Conservation (phyloP, 2,113 vertebrate genomes). For the Toxotes jaculatrix region DNA sequence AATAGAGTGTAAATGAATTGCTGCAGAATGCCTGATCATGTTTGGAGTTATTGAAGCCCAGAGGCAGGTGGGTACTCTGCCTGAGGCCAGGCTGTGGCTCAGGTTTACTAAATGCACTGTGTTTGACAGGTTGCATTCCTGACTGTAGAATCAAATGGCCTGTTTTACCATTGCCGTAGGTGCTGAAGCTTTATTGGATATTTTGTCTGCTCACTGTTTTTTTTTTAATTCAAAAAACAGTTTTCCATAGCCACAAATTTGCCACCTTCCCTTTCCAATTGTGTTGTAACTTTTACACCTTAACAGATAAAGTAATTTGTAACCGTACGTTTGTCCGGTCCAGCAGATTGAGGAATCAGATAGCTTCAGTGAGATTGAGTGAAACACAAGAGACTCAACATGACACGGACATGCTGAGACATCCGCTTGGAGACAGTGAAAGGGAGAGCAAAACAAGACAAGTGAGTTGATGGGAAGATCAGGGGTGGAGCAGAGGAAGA, state of each 20-base stretch:
- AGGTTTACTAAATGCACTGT: slow-evolving; percentile 63
- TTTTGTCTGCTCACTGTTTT: slow-evolving; percentile 31
- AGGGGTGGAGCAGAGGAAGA: slow-evolving; percentile 81
- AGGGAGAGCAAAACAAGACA: slow-evolving; percentile 66
- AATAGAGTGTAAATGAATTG: slow-evolving; percentile 57
- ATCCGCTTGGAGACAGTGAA: slow-evolving; percentile 56
- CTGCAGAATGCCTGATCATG: slow-evolving; percentile 65
- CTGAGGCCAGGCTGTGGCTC: slow-evolving; percentile 60
- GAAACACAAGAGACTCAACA: slow-evolving; percentile 40
- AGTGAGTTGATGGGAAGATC: slow-evolving; percentile 74
- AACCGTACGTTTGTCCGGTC: slow-evolving; percentile 10
- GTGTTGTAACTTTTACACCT: slow-evolving; percentile 35
- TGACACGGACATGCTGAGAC: slow-evolving; percentile 49
- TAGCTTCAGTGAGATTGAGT: slow-evolving; percentile 43
- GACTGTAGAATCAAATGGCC: slow-evolving; percentile 52
- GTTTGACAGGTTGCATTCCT: slow-evolving; percentile 62
- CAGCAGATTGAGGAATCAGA: slow-evolving; percentile 12
- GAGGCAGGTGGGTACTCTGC: slow-evolving; percentile 50
- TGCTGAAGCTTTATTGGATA: slow-evolving; percentile 61
- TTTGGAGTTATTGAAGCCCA: slow-evolving; percentile 67
- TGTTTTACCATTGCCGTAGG: slow-evolving; percentile 64
- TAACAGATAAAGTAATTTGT: slow-evolving; percentile 38
- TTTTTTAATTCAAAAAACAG: background rate
- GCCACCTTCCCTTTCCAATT: background rate
- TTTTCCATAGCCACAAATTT: slow-evolving; percentile 28